Percentiles rank a stretch among this genome's conserved stretches.
These are phyloP conservation scores for Brachionichthys hirsutus DNA, from an alignment of 2,113 vertebrate genomes.

Conservation along the genomic window DNA sequence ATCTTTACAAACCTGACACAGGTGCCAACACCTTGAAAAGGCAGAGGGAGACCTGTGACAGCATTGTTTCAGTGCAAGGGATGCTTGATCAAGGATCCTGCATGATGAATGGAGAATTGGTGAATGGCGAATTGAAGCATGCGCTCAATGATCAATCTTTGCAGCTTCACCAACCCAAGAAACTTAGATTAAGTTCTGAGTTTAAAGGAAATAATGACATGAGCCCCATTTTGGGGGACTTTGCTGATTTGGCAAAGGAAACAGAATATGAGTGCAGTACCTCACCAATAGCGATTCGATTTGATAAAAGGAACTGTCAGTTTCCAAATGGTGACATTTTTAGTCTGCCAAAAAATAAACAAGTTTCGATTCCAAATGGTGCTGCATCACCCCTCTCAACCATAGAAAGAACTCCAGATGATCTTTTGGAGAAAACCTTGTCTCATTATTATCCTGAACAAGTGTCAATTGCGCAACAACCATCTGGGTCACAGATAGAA, in stretches of 20 bases:
- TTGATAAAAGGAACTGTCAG: conserved; percentile 77
- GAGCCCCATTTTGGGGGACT: conserved; percentile 65
- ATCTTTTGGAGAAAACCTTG: conserved; percentile 88
- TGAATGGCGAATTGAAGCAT: conserved; percentile 89
- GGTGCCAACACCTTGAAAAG: conserved; percentile 77
- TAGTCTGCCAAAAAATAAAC: conserved; percentile 83
- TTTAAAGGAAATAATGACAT: conserved; percentile 77
- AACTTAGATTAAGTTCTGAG: conserved; percentile 79
- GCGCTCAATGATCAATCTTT: conserved; percentile 67
- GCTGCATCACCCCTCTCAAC: conserved; percentile 87
- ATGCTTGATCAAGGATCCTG: conserved; percentile 76
- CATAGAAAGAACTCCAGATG: conserved; percentile 83
- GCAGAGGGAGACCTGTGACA: conserved; percentile 74
- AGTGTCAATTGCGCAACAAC: conserved; percentile 86
- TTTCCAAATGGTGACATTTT: conserved; percentile 83
- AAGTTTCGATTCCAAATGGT: conserved; percentile 88
- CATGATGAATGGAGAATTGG: conserved; percentile 86
- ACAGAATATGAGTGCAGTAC: conserved; percentile 72
- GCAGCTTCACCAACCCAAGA: conserved; percentile 81
- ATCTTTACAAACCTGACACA: conserved; percentile 74
- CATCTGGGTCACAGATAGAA: conserved; percentile 81
- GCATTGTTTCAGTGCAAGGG: conserved; percentile 75
- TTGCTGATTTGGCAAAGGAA: conserved; percentile 69
- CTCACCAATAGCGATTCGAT: conserved; percentile 72
- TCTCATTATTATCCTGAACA: conserved; percentile 90